Evolutionary conservation across 1,140 invertebrate genomes (phyloP).

Genomic region (Sipha flava): DNA sequence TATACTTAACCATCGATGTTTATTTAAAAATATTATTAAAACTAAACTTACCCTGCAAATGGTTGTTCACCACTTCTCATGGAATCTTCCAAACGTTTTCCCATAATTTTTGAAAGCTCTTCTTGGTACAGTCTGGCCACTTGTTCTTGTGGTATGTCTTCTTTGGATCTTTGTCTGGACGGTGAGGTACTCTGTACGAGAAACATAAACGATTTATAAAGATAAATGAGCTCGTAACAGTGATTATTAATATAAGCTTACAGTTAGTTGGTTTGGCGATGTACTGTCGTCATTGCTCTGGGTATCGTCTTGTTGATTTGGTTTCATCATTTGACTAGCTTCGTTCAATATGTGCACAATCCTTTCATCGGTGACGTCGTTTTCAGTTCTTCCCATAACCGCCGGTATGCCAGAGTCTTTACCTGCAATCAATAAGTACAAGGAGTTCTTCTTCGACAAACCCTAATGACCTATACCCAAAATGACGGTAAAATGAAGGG

Average conservation of each 20-base stretch:
- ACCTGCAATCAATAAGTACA: slow-evolving; percentile 50
- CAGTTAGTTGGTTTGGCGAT: slow-evolving; percentile 52
- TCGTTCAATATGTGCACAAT: slow-evolving; percentile 89
- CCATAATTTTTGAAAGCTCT: slow-evolving; percentile 86
- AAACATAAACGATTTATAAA: slow-evolving; percentile 3
- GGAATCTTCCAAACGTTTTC: slow-evolving; percentile 58
- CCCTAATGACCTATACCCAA: background rate
- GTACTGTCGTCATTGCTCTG: slow-evolving; percentile 71
- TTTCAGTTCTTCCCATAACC: slow-evolving; percentile 54
- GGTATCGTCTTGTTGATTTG: slow-evolving; percentile 47
- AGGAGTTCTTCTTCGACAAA: slow-evolving; percentile 31
- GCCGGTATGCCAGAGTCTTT: slow-evolving; percentile 67
- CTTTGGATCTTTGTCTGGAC: slow-evolving; percentile 63
- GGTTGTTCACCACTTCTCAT: slow-evolving; percentile 39
- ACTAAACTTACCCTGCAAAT: slow-evolving; percentile 56
- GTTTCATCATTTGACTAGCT: slow-evolving; percentile 61
- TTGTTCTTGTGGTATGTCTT: slow-evolving; percentile 94
- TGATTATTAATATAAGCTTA: background rate
- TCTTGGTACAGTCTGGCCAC: slow-evolving; percentile 95
- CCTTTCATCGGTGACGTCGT: slow-evolving; percentile 82
- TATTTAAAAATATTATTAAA: background rate
- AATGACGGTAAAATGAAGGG: background rate
- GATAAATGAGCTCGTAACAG: background rate
- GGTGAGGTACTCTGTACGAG: slow-evolving; percentile 40
- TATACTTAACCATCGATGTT: background rate